Conservation (phyloP, 2,888 invertebrate species). For the Ophion ventricosus region DNA sequence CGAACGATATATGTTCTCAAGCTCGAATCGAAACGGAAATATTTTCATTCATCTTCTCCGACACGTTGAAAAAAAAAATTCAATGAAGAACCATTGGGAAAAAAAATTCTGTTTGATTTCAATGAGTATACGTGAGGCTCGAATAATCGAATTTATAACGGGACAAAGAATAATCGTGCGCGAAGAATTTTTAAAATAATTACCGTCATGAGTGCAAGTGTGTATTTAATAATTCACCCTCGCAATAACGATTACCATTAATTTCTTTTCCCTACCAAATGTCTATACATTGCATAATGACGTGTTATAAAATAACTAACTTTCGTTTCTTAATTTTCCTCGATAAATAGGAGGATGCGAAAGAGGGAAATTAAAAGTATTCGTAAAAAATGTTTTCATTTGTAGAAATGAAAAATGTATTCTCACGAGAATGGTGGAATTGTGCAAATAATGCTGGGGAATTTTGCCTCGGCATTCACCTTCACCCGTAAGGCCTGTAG, state of each 20-base stretch:
- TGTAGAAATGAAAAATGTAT: constrained; percentile 14
- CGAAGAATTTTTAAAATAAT: not conserved
- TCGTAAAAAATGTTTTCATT: not conserved
- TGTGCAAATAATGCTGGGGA: constrained; percentile 50
- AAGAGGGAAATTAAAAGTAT: not conserved
- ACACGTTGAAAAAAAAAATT: not conserved
- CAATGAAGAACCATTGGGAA: not conserved
- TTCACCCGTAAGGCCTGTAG: constrained; percentile 56
- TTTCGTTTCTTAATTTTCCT: not conserved
- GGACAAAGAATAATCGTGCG: not conserved
- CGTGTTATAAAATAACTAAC: not conserved
- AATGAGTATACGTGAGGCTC: not conserved
- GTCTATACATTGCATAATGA: not conserved
- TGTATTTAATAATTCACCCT: not conserved
- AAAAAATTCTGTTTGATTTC: constrained; percentile 6
- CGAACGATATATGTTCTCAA: not conserved
- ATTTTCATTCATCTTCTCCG: constrained; percentile 5
- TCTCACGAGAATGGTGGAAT: constrained; percentile 45
- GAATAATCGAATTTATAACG: not conserved
- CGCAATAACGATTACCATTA: not conserved
- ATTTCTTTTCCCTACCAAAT: not conserved
- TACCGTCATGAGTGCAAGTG: not conserved
- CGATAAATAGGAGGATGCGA: not conserved
- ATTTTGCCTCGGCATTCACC: constrained; percentile 63
- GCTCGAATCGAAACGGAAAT: not conserved